Evolutionary conservation across 2,113 vertebrate species (phyloP).

Genomic region (Drymodes brunneopygia): DNA sequence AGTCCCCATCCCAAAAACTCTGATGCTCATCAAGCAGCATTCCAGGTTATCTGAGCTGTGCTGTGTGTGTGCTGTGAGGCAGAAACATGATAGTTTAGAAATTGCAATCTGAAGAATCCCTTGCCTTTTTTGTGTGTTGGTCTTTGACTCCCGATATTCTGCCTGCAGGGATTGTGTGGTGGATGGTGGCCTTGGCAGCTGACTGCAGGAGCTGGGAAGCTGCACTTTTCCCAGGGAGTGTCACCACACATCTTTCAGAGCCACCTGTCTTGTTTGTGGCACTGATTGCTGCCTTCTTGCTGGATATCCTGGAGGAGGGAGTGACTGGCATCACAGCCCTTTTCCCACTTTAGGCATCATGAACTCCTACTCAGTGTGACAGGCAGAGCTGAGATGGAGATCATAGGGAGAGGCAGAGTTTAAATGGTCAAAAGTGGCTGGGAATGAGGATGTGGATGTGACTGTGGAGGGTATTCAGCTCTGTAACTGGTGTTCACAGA

Average conservation of each 20-base stretch:
- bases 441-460: neutral
- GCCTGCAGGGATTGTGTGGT: neutral
- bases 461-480: neutral
- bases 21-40: neutral
- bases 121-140: neutral
- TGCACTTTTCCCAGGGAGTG: neutral
- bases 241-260: neutral
- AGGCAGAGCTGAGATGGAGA: neutral
- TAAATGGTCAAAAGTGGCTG: neutral
- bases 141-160: neutral
- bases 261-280: neutral
- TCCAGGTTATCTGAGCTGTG: neutral
- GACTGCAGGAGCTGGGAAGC: neutral
- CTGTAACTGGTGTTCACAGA: neutral
- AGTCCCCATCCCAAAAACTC: neutral
- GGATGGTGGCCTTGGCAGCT: neutral
- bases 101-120: neutral
- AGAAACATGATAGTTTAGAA: neutral
- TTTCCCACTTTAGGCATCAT: neutral
- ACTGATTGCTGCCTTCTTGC: neutral
- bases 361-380: neutral
- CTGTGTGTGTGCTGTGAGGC: neutral
- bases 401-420: neutral
- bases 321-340: constrained; percentile 13
- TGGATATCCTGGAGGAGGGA: neutral